Conservation (phyloP, 2,113 vertebrate genomes). For the Lophochroa leadbeateri region DNA sequence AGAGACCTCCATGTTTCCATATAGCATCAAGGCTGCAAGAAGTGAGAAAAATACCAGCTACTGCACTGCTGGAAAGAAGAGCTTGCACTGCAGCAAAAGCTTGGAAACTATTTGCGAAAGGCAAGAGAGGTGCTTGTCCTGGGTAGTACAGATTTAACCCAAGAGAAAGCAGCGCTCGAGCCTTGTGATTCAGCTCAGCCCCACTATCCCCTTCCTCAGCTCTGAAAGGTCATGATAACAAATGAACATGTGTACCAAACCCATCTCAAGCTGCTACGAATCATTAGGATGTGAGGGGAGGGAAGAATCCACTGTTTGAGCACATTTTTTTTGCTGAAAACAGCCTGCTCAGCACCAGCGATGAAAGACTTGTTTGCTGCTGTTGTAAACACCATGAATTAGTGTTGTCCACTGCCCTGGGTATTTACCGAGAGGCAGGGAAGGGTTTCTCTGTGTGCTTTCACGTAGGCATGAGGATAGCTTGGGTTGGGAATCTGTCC, state of each 20-base stretch:
- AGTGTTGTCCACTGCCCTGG: fast-evolving
- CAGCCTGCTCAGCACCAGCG: fast-evolving
- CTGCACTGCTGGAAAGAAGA: neutral
- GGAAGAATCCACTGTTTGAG: neutral
- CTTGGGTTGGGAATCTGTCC: neutral
- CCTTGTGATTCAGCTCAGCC: neutral
- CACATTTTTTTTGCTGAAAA: neutral
- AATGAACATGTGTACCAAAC: neutral
- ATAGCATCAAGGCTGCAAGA: neutral
- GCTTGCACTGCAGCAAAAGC: neutral
- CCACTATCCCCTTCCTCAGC: fast-evolving
- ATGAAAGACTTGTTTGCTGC: neutral
- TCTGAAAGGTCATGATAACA: neutral
- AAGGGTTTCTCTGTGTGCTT: neutral
- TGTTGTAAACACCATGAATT: neutral
- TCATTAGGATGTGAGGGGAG: fast-evolving
- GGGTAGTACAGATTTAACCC: fast-evolving
- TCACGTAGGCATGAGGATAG: neutral
- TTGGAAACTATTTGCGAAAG: neutral
- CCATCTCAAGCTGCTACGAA: neutral
- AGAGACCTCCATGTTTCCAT: neutral
- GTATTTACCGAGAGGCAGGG: neutral
- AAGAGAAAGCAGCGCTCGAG: fast-evolving
- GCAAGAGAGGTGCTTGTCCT: neutral
- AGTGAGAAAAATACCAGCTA: neutral